phyloP scores from a whole-genome alignment of 2,888 invertebrate genomes.

The Callimorpha dominula region DNA sequence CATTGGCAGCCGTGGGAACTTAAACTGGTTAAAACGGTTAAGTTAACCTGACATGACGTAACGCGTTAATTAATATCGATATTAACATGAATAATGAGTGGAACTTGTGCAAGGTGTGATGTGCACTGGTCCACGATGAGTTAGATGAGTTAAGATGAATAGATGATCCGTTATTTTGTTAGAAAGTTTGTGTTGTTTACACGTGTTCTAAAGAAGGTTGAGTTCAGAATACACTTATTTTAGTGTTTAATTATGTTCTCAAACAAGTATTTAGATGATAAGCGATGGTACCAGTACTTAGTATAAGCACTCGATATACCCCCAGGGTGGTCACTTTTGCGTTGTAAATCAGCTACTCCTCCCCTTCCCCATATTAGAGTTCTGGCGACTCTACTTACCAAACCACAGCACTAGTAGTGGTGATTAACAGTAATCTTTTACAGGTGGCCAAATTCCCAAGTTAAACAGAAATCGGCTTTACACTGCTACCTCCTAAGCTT shows the following conservation, averaged over 20 bases:
- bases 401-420: too few species aligned
- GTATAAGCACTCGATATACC: too few species aligned
- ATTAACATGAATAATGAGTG: conserved; percentile 47
- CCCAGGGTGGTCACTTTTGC: too few species aligned
- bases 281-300: neutral
- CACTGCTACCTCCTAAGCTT: too few species aligned
- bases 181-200: conserved; percentile 1
- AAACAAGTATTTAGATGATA: too few species aligned
- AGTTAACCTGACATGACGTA: conserved; percentile 47
- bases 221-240: too few species aligned
- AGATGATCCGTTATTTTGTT: neutral
- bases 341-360: too few species aligned
- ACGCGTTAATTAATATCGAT: conserved; percentile 51
- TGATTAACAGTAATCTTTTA: too few species aligned
- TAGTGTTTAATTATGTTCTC: too few species aligned
- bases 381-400: too few species aligned
- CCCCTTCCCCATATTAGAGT: too few species aligned
- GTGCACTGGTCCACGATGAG: conserved; percentile 13
- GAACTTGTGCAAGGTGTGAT: conserved; percentile 32
- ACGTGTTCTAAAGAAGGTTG: neutral
- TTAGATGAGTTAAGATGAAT: conserved; percentile 6
- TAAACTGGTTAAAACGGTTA: conserved; percentile 50
- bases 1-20: conserved; percentile 50
- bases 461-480: neutral
- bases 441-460: neutral